Base-by-base conservation (phyloP, 2,797 vertebrate genomes). In the Sciurus vulgaris region DNA sequence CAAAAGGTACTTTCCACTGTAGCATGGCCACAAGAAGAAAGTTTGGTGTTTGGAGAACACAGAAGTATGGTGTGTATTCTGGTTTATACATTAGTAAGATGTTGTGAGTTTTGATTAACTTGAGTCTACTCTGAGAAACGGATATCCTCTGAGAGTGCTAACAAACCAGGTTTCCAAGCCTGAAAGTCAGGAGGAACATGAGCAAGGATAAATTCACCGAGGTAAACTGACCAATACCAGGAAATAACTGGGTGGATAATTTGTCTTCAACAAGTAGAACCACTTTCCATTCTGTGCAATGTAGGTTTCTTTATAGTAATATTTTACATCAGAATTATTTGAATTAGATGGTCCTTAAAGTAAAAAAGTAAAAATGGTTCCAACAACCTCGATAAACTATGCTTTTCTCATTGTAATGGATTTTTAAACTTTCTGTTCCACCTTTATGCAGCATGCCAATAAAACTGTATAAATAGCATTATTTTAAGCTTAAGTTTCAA, bases 401-500 rank as follows among this genome's bases (percentile, higher is more conserved):
- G 10, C 18, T 92, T 67, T 87, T 59, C 14, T 59, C 65, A 47
- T 24, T 30, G 61, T 73, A 89, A 76, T 9, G 5, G 7, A 33
- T 67, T 51, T 67, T 86, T 72, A 84, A 63, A 78, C 26, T 91
- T 67, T 83, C 83, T 95, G 63, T 44, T 93, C n/a, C 65, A 49
- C 41, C 5, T 95, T 76, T 61, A 6, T 35, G 18, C 6, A 90
- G 18, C 93, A 74, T 30, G 30, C 33, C 72, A 3, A 33, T 41
- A 67, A 24, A 70, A 35, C 38, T 33, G 33, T 65, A 77, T 1
- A 86, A 67, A 30, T 38, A 78, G 7, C 33, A 78, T 89, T 47
- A 78, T 2, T 78, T 95, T 89, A 91, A 63, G 26, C 51, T 94
- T 81, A 67, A 65, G 38, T 92, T 91, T 82, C 70, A 89, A 93